Base-by-base conservation (phyloP, 2,888 invertebrate genomes). In the Xylocampa areola region DNA sequence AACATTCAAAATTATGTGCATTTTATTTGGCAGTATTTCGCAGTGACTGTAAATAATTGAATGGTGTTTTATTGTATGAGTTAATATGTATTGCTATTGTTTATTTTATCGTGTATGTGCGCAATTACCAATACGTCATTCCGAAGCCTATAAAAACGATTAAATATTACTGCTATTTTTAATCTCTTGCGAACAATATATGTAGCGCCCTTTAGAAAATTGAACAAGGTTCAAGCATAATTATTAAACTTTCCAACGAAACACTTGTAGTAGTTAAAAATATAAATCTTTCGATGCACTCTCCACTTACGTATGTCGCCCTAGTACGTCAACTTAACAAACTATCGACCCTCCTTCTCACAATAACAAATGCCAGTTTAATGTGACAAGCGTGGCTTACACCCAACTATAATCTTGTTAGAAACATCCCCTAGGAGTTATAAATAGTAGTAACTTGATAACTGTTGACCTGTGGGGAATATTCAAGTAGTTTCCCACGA, bases 1-100 rank as follows among this genome's bases (percentile, higher is more conserved):
- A 68, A 68, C 62, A 66, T 73, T 60, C 51, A 45, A 58, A 57
- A 60, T 62, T 49, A 68, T 61, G 54, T 60, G 49, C 50, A 58
- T 66, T 62, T 68, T 48, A 50, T 62, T 63, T 57, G 54, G 30
- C 37, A 23, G 27, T 61, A 52, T 58, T 41, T 47, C 13, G 50
- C 54, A 33, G 35, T 35, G 49, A 30, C 47, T 37, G 39, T 52
- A 25, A 44, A 59, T 45, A 47, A n/a, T 63, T 49, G 29, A 21
- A 50, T 48, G 21, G 5, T 44, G 35, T 43, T 68, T 45, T 33
- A 29, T 17, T 43, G 19, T 40, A 23, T 33, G 35, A 21, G 21
- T 21, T 32, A 43, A 19, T 45, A 17, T 30, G 17, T 11, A 13
- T 41, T 8, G 36, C 32, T 49, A 45, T 53, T 49, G 1, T 62